Evolutionary conservation across 2,113 vertebrate species (phyloP).

Genomic region (Zeus faber): DNA sequence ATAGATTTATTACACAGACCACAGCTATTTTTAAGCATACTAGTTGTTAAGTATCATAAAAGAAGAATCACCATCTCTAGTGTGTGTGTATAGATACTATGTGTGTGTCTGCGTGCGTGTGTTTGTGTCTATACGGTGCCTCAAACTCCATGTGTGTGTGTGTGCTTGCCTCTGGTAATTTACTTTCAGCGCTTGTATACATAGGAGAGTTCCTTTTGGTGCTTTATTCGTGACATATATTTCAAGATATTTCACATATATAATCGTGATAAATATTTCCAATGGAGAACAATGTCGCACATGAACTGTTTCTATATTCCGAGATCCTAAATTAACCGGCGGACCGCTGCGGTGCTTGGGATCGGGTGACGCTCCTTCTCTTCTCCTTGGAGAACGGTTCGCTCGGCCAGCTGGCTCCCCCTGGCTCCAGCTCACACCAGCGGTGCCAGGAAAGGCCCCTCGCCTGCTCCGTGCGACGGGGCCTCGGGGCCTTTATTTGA

Average conservation of each 20-base stretch:
- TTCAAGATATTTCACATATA: too few species aligned
- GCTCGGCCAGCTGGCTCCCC: conserved; percentile 29
- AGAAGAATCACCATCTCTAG: too few species aligned
- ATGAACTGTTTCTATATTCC: conserved; percentile 17
- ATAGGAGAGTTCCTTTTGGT: not conserved
- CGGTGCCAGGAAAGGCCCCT: conserved; percentile 23
- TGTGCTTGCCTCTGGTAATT: too few species aligned
- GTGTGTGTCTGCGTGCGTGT: too few species aligned
- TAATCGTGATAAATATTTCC: conserved; percentile 11
- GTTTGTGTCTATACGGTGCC: too few species aligned
- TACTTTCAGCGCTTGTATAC: too few species aligned
- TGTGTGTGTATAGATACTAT: too few species aligned
- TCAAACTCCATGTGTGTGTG: too few species aligned
- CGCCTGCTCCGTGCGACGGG: conserved; percentile 11
- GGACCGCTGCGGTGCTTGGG: conserved; percentile 3
- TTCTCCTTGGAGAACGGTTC: conserved; percentile 29
- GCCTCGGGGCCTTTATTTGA: not conserved
- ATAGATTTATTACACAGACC: too few species aligned
- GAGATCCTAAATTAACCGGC: conserved; percentile 8
- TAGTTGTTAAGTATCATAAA: too few species aligned
- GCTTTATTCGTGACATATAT: not conserved
- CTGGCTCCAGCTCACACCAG: conserved; percentile 24
- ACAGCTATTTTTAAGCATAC: too few species aligned
- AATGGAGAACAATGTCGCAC: conserved; percentile 12
- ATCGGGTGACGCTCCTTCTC: conserved; percentile 7